Percentiles rank a stretch among this genome's conserved stretches.
These are phyloP conservation scores for Tetrax tetrax DNA, from an alignment of 2,113 vertebrate genomes.

Conservation along the genomic window DNA sequence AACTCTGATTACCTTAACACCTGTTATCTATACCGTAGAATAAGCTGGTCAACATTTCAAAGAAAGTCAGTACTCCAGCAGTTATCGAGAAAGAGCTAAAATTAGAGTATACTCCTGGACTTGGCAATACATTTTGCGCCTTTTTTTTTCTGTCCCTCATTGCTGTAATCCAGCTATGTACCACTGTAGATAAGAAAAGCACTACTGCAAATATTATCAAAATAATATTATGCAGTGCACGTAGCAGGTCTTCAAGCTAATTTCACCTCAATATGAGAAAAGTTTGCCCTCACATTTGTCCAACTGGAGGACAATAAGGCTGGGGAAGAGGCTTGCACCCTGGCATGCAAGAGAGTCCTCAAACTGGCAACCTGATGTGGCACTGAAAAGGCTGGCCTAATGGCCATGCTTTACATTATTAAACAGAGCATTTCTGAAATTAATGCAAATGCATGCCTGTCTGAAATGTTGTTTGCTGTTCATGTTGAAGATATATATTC, in stretches of 20 bases:
- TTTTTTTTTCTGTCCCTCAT: background rate
- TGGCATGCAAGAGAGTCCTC: background rate
- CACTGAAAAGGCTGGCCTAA: background rate
- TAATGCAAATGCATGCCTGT: background rate
- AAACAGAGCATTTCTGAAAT: background rate
- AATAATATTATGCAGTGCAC: background rate
- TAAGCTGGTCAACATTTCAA: background rate
- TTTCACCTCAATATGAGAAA: background rate
- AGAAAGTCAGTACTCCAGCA: background rate
- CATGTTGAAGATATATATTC: background rate
- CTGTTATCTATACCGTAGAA: background rate
- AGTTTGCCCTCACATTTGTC: background rate
- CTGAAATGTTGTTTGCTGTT: background rate
- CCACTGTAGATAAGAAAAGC: background rate
- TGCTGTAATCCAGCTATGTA: background rate
- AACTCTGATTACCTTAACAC: conserved; percentile 25
- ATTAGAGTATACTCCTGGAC: background rate
- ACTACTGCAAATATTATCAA: background rate
- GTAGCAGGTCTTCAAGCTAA: background rate
- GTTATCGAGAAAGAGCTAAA: background rate
- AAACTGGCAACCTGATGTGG: background rate
- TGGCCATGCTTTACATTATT: background rate
- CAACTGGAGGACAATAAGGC: rapidly evolving
- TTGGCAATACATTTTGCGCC: background rate
- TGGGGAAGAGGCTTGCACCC: background rate